Conservation (phyloP, 2,113 vertebrate species). For the Siphamia tubifer region DNA sequence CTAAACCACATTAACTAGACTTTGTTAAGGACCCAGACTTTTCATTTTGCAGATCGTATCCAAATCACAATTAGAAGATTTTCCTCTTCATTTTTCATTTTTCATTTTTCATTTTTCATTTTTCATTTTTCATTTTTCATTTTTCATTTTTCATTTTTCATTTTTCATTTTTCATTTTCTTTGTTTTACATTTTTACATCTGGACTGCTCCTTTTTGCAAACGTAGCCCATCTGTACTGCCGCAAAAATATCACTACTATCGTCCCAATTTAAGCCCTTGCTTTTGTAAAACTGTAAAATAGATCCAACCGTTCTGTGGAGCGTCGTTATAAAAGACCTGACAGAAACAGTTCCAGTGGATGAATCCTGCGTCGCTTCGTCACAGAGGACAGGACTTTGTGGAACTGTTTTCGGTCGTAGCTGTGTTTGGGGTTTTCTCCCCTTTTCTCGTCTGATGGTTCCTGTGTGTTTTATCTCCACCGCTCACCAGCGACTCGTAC, state of each 20-base stretch:
- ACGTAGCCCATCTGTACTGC: constrained; percentile 18
- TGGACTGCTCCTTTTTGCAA: background rate
- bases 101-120: background rate
- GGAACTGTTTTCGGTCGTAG: constrained; percentile 49
- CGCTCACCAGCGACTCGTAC: constrained; percentile 1
- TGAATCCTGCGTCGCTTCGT: constrained; percentile 52
- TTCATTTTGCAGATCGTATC: background rate
- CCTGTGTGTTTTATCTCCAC: constrained; percentile 32
- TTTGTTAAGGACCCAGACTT: too few species aligned
- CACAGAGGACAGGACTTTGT: constrained; percentile 35
- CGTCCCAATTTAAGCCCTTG: constrained; percentile 19
- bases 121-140: background rate
- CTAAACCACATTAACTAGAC: too few species aligned
- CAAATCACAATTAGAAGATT: too few species aligned
- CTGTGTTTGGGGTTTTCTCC: constrained; percentile 27
- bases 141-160: background rate
- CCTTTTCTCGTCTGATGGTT: constrained; percentile 37
- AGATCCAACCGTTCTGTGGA: background rate
- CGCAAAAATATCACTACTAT: constrained; percentile 3
- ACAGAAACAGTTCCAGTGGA: background rate
- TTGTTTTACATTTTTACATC: too few species aligned
- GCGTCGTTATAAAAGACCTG: background rate
- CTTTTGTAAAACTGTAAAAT: constrained; percentile 66
- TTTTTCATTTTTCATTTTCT: background rate
- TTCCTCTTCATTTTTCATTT: background rate